phyloP scores from a whole-genome alignment of 1,140 invertebrate genomes.

The Trichonephila inaurata region DNA sequence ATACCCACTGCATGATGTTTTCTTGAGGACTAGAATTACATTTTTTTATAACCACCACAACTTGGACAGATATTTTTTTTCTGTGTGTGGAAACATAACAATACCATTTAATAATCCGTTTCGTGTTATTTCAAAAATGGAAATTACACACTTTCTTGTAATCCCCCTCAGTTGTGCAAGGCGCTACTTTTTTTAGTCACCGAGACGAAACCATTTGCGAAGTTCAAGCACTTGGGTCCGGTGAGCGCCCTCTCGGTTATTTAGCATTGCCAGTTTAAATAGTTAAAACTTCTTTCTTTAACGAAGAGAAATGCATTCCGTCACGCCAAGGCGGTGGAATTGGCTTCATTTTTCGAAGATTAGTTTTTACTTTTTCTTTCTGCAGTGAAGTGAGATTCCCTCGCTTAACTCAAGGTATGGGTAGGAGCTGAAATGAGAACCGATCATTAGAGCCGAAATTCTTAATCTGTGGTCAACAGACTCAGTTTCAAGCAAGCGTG shows the following conservation, averaged over 20 bases:
- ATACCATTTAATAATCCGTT: background rate
- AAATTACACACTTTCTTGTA: background rate
- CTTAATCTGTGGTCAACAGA: too few relatives aligned
- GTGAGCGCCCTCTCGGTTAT: background rate
- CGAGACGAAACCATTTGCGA: background rate
- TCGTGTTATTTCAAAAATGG: background rate
- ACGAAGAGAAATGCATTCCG: background rate
- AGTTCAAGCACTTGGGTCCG: background rate
- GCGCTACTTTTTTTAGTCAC: background rate
- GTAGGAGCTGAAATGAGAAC: too few relatives aligned
- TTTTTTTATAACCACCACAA: background rate
- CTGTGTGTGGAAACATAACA: background rate
- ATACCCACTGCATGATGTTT: too few relatives aligned
- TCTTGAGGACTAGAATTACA: too few relatives aligned
- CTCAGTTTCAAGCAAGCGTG: too few relatives aligned
- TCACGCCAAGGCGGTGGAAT: background rate
- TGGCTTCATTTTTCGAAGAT: background rate
- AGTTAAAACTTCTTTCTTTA: background rate
- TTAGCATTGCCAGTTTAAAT: slow-evolving; percentile 17
- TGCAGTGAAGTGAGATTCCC: too few relatives aligned
- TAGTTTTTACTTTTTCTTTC: too few relatives aligned
- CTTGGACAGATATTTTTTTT: background rate
- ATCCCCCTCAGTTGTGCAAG: too few relatives aligned
- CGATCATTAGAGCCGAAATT: too few relatives aligned
- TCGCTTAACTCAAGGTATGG: too few relatives aligned